These are phyloP conservation scores for Oreochromis tanganicae DNA, from an alignment of 2,113 vertebrate species.

Conservation along the genomic window DNA sequence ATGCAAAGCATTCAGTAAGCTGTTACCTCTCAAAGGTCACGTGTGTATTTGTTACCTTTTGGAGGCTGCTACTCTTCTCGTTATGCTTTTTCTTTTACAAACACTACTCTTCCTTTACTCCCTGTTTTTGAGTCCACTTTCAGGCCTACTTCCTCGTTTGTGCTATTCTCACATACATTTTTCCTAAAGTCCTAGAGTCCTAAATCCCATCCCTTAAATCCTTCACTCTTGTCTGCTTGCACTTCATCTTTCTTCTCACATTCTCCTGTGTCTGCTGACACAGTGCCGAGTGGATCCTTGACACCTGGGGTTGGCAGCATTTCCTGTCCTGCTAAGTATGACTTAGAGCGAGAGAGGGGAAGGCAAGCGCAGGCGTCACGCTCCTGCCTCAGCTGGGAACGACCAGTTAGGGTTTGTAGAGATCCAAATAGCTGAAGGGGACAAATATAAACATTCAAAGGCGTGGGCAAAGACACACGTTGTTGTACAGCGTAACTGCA, in stretches of 20 bases:
- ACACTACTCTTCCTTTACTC: not conserved
- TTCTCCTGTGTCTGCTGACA: constrained; percentile 29
- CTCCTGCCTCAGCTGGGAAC: constrained; percentile 9
- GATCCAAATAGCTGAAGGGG: constrained; percentile 10
- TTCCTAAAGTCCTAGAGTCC: not conserved
- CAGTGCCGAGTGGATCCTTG: constrained; percentile 18
- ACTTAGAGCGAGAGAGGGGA: not conserved
- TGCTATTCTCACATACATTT: not conserved
- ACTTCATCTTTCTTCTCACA: constrained; percentile 12
- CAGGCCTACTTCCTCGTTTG: not conserved
- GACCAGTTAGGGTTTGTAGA: not conserved
- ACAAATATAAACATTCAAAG: not conserved
- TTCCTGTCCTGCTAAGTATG: constrained; percentile 1
- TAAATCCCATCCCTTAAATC: not conserved
- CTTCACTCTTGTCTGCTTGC: not conserved
- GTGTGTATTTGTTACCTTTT: not conserved
- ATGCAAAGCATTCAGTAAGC: not conserved
- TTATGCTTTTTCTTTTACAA: not conserved
- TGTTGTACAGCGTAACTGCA: not conserved
- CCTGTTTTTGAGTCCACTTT: not conserved
- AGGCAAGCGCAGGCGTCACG: not conserved
- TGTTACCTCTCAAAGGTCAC: not conserved
- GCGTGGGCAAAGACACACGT: not conserved
- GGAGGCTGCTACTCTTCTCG: not conserved
- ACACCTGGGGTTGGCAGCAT: constrained; percentile 17